Evolutionary conservation across 2,888 invertebrate genomes (phyloP).

Genomic region (Helleia helle): DNA sequence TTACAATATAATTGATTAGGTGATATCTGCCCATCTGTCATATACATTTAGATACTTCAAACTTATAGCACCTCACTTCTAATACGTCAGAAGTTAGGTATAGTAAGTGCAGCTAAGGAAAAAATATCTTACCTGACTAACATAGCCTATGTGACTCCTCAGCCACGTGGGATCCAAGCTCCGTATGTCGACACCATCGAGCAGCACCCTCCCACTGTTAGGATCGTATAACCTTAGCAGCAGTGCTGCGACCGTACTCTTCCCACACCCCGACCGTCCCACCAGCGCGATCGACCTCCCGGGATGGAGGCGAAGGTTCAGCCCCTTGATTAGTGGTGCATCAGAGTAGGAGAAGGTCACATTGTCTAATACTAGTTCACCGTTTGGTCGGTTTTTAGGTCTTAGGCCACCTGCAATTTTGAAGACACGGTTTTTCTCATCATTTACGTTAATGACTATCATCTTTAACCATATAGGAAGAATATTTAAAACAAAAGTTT

Average conservation of each 20-base stretch:
- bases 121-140: slow-evolving; percentile 79
- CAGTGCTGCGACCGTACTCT: slow-evolving; percentile 91
- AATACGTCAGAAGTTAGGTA: too few relatives aligned
- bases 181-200: slow-evolving; percentile 86
- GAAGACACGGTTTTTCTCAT: neutral
- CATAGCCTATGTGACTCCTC: slow-evolving; percentile 88
- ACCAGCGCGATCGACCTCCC: slow-evolving; percentile 86
- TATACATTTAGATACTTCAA: too few relatives aligned
- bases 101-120: neutral
- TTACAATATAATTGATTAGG: too few relatives aligned
- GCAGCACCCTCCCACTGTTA: slow-evolving; percentile 75
- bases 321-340: slow-evolving; percentile 69
- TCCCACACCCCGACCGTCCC: slow-evolving; percentile 95
- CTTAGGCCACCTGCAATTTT: slow-evolving; percentile 74
- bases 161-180: slow-evolving; percentile 89
- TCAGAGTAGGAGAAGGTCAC: slow-evolving; percentile 84
- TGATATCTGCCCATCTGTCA: too few relatives aligned
- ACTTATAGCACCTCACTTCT: too few relatives aligned
- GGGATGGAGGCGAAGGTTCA: slow-evolving; percentile 78
- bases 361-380: slow-evolving; percentile 83
- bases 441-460: too few relatives aligned
- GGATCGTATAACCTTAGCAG: slow-evolving; percentile 93
- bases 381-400: slow-evolving; percentile 70
- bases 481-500: too few relatives aligned
- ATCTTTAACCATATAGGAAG: too few relatives aligned